phyloP scores from a whole-genome alignment of 2,888 invertebrate species.

The Apodemia zela region DNA sequence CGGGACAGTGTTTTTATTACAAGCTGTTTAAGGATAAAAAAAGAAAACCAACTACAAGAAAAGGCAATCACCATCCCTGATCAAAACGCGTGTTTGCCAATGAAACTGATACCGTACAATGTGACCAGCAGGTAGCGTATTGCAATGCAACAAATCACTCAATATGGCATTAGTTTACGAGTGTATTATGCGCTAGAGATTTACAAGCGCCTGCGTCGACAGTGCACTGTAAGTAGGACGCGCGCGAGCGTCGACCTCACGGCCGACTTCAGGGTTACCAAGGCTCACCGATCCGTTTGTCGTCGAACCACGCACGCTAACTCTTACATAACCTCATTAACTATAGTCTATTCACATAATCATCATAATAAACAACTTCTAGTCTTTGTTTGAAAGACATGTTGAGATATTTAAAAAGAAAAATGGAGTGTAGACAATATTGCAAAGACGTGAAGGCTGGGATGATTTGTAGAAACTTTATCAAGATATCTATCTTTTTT shows the following conservation, averaged over 20 bases:
- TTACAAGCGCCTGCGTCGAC: constrained; percentile 50
- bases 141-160: constrained; percentile 38
- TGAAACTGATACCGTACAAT: constrained; percentile 20
- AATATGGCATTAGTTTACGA: constrained; percentile 37
- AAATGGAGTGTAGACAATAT: no score
- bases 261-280: constrained; percentile 75
- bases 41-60: no score
- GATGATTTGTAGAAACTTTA: no score
- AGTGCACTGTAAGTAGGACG: constrained; percentile 68
- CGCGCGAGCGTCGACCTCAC: constrained; percentile 69
- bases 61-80: not conserved
- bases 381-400: not conserved
- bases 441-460: no score
- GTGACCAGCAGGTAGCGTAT: constrained; percentile 27
- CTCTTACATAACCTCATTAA: constrained; percentile 36
- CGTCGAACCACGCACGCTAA: constrained; percentile 36
- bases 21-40: no score
- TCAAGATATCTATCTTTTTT: no score
- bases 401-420: no score
- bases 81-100: not conserved
- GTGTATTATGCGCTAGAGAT: constrained; percentile 50
- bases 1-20: no score
- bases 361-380: constrained; percentile 19
- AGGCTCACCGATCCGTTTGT: constrained; percentile 33
- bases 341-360: constrained; percentile 28